Evolutionary conservation across 2,888 invertebrate genomes (phyloP).

Genomic region (Cantharis rustica): DNA sequence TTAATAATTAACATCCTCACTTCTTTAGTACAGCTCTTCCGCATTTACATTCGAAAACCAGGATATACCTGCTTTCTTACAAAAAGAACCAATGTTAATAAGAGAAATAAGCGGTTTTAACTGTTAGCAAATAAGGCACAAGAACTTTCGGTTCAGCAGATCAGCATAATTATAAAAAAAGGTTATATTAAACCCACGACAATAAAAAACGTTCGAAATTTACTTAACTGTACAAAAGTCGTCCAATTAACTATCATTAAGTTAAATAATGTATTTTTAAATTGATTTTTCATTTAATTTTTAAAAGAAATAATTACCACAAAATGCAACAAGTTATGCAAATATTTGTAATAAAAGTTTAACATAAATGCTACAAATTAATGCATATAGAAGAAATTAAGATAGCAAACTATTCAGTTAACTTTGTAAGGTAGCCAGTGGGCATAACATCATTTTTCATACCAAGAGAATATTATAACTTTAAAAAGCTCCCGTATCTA

Average conservation of each 20-base stretch:
- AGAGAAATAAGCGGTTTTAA: neutral
- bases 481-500: neutral
- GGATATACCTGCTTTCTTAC: neutral
- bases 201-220: too few species aligned
- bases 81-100: neutral
- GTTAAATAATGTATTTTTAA: neutral
- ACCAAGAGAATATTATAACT: neutral
- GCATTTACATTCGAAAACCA: neutral
- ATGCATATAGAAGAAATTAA: neutral
- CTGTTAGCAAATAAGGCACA: neutral
- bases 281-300: neutral
- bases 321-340: neutral
- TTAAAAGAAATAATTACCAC: neutral
- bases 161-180: neutral
- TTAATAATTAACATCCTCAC: neutral
- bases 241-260: neutral
- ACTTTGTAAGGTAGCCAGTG: neutral
- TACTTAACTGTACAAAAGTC: neutral
- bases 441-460: neutral
- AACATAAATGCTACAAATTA: neutral
- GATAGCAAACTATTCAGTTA: neutral
- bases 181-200: neutral
- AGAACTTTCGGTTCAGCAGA: neutral
- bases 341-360: neutral
- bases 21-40: neutral